Evolutionary conservation across 2,113 vertebrate genomes (phyloP).

Genomic region (Microcebus tavaratra): DNA sequence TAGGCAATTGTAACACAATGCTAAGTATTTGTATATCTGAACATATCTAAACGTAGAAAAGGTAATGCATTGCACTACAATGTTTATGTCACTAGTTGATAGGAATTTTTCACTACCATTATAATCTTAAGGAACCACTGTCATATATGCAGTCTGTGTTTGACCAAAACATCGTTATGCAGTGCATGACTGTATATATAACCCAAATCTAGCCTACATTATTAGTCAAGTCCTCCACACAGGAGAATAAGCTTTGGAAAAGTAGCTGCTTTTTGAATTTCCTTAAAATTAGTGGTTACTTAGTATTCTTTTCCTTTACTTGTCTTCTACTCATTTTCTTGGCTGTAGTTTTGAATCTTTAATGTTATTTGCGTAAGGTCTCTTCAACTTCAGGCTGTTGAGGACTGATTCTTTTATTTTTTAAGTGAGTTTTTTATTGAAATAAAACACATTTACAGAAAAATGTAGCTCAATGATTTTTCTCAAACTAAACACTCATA

Average conservation of each 20-base stretch:
- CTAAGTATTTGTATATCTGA: neutral
- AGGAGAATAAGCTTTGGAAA: constrained; percentile 34
- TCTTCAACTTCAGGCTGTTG: neutral
- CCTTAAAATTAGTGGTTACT: constrained; percentile 38
- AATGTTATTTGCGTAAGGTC: neutral
- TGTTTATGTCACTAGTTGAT: neutral
- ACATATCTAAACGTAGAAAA: neutral
- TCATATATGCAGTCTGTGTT: neutral
- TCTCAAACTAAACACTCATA: constrained; percentile 22
- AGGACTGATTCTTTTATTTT: neutral
- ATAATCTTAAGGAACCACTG: neutral
- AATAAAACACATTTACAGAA: constrained; percentile 31
- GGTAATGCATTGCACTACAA: neutral
- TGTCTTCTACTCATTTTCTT: constrained; percentile 41
- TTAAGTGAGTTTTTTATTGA: constrained; percentile 46
- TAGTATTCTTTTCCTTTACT: neutral
- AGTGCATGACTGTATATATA: neutral
- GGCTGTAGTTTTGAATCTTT: constrained; percentile 44
- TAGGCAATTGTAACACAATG: neutral
- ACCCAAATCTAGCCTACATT: neutral
- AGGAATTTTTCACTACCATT: neutral
- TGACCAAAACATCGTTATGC: neutral
- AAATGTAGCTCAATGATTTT: constrained; percentile 11
- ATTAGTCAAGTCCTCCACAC: neutral
- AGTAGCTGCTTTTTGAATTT: constrained; percentile 32